Conservation (phyloP, 1,140 invertebrate species). For the Temnothorax curvispinosus region DNA sequence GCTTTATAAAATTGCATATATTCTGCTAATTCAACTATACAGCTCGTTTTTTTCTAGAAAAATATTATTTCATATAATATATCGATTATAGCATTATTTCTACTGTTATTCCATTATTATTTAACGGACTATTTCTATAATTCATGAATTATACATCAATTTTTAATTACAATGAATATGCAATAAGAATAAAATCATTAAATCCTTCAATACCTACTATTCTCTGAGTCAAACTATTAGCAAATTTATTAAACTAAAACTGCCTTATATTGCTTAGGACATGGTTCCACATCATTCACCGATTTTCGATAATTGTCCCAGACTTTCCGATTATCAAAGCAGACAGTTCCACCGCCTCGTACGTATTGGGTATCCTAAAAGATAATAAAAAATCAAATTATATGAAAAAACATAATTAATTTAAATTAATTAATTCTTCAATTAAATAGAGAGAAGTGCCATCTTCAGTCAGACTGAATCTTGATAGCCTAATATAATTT, state of each 20-base stretch:
- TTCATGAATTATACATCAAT: neutral
- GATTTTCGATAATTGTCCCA: constrained; percentile 86
- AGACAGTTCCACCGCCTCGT: constrained; percentile 94
- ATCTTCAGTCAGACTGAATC: too few relatives aligned
- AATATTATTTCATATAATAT: constrained; percentile 11
- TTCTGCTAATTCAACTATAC: neutral
- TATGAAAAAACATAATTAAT: neutral
- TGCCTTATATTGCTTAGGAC: constrained; percentile 66
- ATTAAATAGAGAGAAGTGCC: too few relatives aligned
- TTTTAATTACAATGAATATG: neutral
- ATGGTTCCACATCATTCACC: constrained; percentile 84
- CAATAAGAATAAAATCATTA: constrained; percentile 5
- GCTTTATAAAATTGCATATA: constrained; percentile 1
- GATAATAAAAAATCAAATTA: constrained; percentile 38
- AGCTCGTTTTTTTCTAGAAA: neutral
- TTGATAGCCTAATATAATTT: too few relatives aligned
- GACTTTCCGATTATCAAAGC: constrained; percentile 86
- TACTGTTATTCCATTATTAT: neutral
- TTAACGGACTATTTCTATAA: neutral
- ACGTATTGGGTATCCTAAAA: constrained; percentile 90
- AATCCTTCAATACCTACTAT: neutral
- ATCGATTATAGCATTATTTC: neutral
- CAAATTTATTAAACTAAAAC: neutral
- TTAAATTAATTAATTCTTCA: neutral
- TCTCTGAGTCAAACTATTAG: neutral